These are phyloP conservation scores for Chrysocyon brachyurus DNA, from an alignment of 2,797 vertebrate species.

Conservation along the genomic window DNA sequence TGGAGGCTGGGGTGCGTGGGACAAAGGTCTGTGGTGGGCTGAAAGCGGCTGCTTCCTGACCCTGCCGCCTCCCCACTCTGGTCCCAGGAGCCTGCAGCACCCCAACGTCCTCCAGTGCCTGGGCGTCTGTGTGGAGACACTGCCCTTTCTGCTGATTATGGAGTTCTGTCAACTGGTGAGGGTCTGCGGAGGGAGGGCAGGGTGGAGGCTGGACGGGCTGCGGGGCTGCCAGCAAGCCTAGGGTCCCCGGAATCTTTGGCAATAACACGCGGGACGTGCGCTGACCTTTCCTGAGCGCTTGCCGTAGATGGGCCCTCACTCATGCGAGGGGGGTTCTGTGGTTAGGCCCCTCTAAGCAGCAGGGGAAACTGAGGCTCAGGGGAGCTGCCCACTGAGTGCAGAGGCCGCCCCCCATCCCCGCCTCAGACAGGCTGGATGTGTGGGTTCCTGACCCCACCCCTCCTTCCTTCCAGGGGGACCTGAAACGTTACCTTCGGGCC, in stretches of 20 bases:
- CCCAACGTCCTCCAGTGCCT: slow-evolving; percentile 96
- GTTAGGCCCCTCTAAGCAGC: too few species aligned
- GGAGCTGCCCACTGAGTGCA: background rate
- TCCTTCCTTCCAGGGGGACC: slow-evolving; percentile 91
- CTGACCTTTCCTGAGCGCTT: background rate
- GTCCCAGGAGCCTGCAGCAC: slow-evolving; percentile 94
- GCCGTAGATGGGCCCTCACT: background rate
- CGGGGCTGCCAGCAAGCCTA: background rate
- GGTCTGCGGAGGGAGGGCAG: background rate
- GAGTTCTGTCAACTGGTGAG: slow-evolving; percentile 97
- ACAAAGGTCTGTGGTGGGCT: background rate
- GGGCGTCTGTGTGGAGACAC: slow-evolving; percentile 94
- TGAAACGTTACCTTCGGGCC: slow-evolving; percentile 96
- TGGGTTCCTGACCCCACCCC: background rate
- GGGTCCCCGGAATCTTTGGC: background rate
- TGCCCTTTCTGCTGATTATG: slow-evolving; percentile 96
- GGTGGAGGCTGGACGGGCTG: rapidly evolving
- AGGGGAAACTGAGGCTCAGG: slow-evolving; percentile 15
- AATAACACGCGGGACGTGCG: background rate
- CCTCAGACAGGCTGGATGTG: background rate
- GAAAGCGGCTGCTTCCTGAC: background rate
- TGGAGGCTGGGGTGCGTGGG: background rate
- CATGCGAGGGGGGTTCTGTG: background rate
- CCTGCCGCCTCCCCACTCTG: background rate
- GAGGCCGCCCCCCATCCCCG: rapidly evolving